phyloP scores from a whole-genome alignment of 2,113 vertebrate genomes.

The Microcebus jonahi region DNA sequence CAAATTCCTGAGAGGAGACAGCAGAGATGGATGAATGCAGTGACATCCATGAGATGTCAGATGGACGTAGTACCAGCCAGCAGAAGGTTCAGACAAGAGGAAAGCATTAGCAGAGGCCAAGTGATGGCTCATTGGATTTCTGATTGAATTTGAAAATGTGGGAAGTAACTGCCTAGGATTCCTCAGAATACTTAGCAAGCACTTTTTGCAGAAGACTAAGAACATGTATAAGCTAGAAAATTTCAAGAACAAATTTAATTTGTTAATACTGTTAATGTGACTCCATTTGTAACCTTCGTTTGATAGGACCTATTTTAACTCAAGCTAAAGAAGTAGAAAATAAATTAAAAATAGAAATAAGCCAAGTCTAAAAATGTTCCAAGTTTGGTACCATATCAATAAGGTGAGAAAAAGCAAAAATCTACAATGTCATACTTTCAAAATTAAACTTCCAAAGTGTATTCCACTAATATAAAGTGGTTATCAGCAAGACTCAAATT shows the following conservation, averaged over 20 bases:
- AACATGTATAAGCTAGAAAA: not conserved
- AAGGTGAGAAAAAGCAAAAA: not conserved
- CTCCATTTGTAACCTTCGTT: not conserved
- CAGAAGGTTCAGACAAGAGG: not conserved
- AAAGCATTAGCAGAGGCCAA: not conserved
- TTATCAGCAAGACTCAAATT: not conserved
- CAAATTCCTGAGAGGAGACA: fast-evolving
- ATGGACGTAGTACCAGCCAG: not conserved
- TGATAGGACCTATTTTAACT: not conserved
- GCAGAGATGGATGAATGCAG: not conserved
- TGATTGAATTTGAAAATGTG: not conserved
- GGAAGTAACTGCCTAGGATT: not conserved
- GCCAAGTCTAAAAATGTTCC: not conserved
- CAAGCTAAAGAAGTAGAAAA: not conserved
- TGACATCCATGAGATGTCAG: not conserved
- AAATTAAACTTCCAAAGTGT: not conserved
- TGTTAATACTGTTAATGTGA: not conserved
- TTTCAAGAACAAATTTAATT: not conserved
- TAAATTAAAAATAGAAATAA: not conserved
- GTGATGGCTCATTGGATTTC: not conserved
- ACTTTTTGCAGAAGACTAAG: not conserved
- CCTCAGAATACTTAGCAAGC: not conserved
- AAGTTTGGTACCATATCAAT: not conserved
- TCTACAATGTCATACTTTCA: not conserved
- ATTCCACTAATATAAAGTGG: not conserved